Evolutionary conservation across 2,888 invertebrate genomes (phyloP).

Genomic region (Polymixis flavicincta): DNA sequence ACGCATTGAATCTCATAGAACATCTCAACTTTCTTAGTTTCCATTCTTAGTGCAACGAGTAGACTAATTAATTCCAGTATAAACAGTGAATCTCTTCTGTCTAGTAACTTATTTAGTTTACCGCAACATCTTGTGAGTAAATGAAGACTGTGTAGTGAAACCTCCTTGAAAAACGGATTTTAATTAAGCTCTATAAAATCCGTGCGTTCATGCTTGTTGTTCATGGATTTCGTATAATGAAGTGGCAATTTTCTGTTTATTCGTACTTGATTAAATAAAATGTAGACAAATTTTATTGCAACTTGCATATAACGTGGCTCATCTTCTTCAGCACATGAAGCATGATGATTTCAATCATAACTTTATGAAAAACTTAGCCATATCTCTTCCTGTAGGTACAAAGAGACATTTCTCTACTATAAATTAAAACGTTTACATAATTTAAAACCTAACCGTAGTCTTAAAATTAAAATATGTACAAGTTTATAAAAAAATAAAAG

Average conservation of each 20-base stretch:
- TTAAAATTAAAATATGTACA: too few species aligned
- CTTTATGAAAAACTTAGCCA: too few species aligned
- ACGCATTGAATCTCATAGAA: slow-evolving; percentile 19
- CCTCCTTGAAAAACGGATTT: slow-evolving; percentile 24
- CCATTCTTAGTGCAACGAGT: slow-evolving; percentile 4
- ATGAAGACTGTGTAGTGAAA: slow-evolving; percentile 41
- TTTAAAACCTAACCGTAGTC: too few species aligned
- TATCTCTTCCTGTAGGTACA: too few species aligned
- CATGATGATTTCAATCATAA: too few species aligned
- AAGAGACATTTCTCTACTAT: too few species aligned
- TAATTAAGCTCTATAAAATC: slow-evolving; percentile 27
- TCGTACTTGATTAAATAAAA: neutral
- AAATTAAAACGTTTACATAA: too few species aligned
- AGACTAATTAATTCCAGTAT: slow-evolving; percentile 37
- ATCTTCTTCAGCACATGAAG: too few species aligned
- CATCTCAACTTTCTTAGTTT: slow-evolving; percentile 16
- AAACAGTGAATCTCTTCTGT: slow-evolving; percentile 41
- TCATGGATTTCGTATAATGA: neutral
- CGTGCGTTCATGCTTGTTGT: slow-evolving; percentile 9
- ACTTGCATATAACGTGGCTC: neutral
- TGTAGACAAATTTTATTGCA: neutral
- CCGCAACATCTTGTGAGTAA: slow-evolving; percentile 48
- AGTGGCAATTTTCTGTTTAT: neutral
- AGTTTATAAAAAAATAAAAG: too few species aligned
- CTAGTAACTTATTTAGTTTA: slow-evolving; percentile 50